Percentiles rank a stretch among this genome's conserved stretches.
Evolutionary conservation across 1,140 invertebrate species (phyloP).

Genomic region (Bemisia tabaci): DNA sequence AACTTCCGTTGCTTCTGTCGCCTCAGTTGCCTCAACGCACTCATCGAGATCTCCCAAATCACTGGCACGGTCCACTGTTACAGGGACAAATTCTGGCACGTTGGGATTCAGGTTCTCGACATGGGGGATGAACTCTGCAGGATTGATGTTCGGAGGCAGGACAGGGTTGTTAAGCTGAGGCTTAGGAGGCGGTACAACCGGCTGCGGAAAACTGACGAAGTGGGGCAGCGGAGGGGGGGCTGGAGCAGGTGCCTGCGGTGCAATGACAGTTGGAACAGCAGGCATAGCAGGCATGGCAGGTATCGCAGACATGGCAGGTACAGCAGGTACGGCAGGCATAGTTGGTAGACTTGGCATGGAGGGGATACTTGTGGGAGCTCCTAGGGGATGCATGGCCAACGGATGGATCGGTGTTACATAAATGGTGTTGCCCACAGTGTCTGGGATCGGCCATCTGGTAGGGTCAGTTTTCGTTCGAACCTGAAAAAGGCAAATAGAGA

Average conservation of each 20-base stretch:
- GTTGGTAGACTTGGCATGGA: slow-evolving; percentile 11
- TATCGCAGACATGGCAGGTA: slow-evolving; percentile 34
- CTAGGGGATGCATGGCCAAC: slow-evolving; percentile 20
- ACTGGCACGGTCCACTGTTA: slow-evolving; percentile 7
- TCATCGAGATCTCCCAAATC: slow-evolving; percentile 15
- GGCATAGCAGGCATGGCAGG: slow-evolving; percentile 5
- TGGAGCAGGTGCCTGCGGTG: background rate
- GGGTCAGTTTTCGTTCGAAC: slow-evolving; percentile 69
- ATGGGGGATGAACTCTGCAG: background rate
- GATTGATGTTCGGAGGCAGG: background rate
- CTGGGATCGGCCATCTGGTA: slow-evolving; percentile 69
- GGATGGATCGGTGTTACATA: slow-evolving; percentile 20
- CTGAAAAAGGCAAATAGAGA: slow-evolving; percentile 30
- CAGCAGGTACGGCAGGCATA: slow-evolving; percentile 39
- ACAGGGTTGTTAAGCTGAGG: background rate
- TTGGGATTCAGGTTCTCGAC: slow-evolving; percentile 60
- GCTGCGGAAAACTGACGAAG: slow-evolving; percentile 1
- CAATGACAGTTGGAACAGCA: background rate
- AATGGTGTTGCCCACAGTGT: slow-evolving; percentile 34
- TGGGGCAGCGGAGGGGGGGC: background rate
- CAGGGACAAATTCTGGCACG: slow-evolving; percentile 70
- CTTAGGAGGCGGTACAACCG: slow-evolving; percentile 29
- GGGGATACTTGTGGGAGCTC: slow-evolving; percentile 14
- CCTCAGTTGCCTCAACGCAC: slow-evolving; percentile 12
- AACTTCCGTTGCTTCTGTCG: background rate